phyloP scores from a whole-genome alignment of 2,797 vertebrate species.

The Acipenser transmontanus region DNA sequence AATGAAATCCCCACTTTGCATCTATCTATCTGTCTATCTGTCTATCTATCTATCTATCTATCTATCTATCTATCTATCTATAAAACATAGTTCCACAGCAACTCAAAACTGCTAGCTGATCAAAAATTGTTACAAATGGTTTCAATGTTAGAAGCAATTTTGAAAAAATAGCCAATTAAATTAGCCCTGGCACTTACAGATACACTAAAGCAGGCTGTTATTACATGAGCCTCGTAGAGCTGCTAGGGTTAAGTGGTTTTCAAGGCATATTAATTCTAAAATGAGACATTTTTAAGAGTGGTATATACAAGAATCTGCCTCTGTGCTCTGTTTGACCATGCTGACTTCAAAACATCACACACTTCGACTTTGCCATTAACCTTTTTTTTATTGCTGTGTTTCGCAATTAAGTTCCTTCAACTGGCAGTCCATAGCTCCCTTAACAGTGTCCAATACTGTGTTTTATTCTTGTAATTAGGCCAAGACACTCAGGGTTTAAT shows the following conservation, averaged over 20 bases:
- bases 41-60: too few species aligned
- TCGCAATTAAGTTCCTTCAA: background rate
- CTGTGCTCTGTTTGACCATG: background rate
- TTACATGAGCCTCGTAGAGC: background rate
- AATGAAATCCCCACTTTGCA: too few species aligned
- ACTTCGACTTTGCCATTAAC: background rate
- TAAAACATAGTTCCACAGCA: too few species aligned
- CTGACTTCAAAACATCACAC: background rate
- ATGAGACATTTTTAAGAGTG: background rate
- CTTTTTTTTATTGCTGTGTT: background rate
- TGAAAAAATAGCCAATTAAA: background rate
- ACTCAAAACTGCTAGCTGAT: too few species aligned
- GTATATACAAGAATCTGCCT: background rate
- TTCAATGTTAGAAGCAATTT: background rate
- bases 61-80: too few species aligned
- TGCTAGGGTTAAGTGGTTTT: slow-evolving; percentile 1
- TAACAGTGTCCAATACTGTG: too few species aligned
- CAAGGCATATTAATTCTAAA: background rate
- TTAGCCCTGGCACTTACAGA: background rate
- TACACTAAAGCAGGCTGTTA: background rate
- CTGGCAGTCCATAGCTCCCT: too few species aligned
- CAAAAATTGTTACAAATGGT: too few species aligned
- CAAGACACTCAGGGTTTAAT: too few species aligned
- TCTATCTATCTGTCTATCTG: too few species aligned
- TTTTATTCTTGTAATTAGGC: too few species aligned